A percentile compares a stretch with the other conserved stretches of the same genome.
Conservation (phyloP, 37 sponge, comb jelly and placozoan species). For the Spongilla lacustris region DNA sequence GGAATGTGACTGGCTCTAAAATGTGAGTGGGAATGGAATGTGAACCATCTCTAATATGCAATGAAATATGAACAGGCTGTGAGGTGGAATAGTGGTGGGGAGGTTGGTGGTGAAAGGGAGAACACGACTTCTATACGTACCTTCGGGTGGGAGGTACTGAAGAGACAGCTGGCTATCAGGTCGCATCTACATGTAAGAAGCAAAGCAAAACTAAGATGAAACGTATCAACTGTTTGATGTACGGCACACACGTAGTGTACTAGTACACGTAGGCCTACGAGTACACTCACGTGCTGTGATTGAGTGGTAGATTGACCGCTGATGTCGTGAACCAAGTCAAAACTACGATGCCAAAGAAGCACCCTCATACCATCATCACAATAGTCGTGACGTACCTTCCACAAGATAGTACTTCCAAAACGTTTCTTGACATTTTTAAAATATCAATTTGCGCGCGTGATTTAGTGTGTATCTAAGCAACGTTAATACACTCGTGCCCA, state of each 20-base stretch:
- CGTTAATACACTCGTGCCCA: no score
- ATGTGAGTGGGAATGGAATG: background rate
- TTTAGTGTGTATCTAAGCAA: no score
- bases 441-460: no score
- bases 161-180: conserved; percentile 40
- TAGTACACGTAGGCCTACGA: background rate
- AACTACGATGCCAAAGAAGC: background rate
- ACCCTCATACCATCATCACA: background rate
- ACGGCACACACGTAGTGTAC: no score
- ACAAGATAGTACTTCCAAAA: background rate
- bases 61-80: background rate
- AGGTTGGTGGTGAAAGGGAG: background rate
- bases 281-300: background rate
- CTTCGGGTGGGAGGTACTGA: conserved; percentile 52
- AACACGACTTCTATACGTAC: background rate
- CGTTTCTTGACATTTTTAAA: background rate
- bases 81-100: background rate
- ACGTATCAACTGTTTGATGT: background rate
- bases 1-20: background rate
- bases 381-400: background rate
- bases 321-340: background rate
- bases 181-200: background rate
- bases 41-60: background rate
- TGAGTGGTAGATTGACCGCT: background rate
- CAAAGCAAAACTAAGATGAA: background rate